Percentiles rank a stretch among this genome's conserved stretches.
phyloP scores from a whole-genome alignment of 2,888 invertebrate genomes.

The Darwinula stevensoni region DNA sequence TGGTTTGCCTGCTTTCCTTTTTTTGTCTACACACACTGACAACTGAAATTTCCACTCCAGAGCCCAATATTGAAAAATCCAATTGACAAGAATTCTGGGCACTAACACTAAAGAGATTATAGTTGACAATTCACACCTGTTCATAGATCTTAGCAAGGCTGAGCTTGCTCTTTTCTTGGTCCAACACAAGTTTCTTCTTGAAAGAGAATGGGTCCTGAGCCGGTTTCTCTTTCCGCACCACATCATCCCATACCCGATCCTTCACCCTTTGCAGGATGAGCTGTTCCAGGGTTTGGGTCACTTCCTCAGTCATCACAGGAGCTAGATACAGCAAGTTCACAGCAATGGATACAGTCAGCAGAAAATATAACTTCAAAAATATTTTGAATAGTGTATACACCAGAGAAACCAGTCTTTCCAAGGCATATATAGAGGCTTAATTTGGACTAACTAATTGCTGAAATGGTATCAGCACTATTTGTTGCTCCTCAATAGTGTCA shows the following conservation, averaged over 20 bases:
- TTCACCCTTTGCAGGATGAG: conserved; percentile 70
- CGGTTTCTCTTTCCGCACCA: conserved; percentile 53
- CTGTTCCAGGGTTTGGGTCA: conserved; percentile 56
- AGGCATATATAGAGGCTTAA: no score
- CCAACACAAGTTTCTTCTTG: conserved; percentile 55
- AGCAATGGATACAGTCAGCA: conserved; percentile 6
- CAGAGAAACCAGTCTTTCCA: no score
- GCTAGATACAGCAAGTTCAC: conserved; percentile 24
- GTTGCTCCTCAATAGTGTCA: no score
- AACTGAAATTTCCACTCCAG: no score
- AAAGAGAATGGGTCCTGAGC: conserved; percentile 49
- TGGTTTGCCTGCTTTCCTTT: no score
- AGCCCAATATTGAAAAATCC: no score
- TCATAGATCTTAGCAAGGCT: conserved; percentile 86
- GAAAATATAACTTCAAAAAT: conserved; percentile 4
- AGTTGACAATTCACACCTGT: conserved; percentile 17
- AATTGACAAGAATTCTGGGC: no score
- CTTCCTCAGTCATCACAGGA: conserved; percentile 71
- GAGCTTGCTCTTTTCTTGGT: conserved; percentile 77
- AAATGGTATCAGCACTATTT: no score
- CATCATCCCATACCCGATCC: conserved; percentile 81
- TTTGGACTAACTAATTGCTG: no score
- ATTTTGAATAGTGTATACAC: no score
- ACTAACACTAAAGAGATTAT: no score
- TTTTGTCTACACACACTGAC: no score